A percentile compares a stretch with the other conserved stretches of the same genome.
phyloP scores from a whole-genome alignment of 2,888 invertebrate genomes.

The Lasius platythorax region DNA sequence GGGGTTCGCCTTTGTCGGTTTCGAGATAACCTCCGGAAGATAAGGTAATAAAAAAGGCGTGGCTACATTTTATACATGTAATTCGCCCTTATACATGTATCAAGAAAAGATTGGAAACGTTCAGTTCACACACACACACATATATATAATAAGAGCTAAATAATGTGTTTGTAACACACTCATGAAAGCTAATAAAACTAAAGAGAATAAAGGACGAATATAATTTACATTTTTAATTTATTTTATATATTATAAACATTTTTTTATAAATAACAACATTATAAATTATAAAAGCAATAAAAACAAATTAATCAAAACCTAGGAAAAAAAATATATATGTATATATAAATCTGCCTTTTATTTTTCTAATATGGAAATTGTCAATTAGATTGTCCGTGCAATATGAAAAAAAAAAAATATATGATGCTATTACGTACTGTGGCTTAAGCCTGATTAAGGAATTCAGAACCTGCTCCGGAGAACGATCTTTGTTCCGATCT shows the following conservation, averaged over 20 bases:
- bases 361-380: not conserved
- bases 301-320: not conserved
- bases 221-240: not conserved
- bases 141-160: conserved; percentile 10
- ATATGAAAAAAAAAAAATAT: not conserved
- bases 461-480: conserved; percentile 2
- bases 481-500: conserved; percentile 23
- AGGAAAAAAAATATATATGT: not conserved
- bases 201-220: not conserved
- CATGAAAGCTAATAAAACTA: not conserved
- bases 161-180: not conserved
- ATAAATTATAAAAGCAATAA: not conserved
- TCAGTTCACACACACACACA: no score
- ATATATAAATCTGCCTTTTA: not conserved
- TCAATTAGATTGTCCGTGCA: not conserved
- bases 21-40: conserved; percentile 21
- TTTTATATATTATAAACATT: not conserved
- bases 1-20: conserved; percentile 34
- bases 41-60: conserved; percentile 29
- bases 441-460: not conserved
- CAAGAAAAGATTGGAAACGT: conserved; percentile 17
- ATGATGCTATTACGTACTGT: not conserved
- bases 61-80: not conserved
- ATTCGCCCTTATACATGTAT: conserved; percentile 11
- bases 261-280: not conserved